Evolutionary conservation across 2,797 vertebrate species (phyloP).

Genomic region (Harpagifer antarcticus): DNA sequence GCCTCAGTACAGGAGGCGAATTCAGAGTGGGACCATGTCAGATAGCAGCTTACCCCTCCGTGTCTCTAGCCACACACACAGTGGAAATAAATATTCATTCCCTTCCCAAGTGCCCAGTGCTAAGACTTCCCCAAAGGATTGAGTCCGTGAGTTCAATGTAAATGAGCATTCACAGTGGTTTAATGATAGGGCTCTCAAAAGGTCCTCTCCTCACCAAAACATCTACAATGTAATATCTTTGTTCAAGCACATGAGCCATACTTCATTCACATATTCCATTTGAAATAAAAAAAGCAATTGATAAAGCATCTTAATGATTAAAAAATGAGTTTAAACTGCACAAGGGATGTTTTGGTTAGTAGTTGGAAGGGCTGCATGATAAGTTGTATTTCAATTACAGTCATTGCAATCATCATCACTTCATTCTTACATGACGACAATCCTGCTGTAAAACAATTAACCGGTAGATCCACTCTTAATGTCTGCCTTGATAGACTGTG

Average conservation of each 20-base stretch:
- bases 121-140: conserved; percentile 47
- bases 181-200: conserved; percentile 29
- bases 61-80: conserved; percentile 32
- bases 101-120: conserved; percentile 35
- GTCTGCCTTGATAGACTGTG: not conserved
- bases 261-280: conserved; percentile 3
- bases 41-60: conserved; percentile 50
- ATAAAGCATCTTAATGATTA: not conserved
- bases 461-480: not conserved
- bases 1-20: conserved; percentile 33
- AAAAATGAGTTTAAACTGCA: not conserved
- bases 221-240: not conserved
- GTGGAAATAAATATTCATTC: conserved; percentile 59
- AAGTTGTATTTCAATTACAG: not conserved
- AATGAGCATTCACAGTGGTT: conserved; percentile 41
- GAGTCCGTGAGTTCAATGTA: conserved; percentile 45
- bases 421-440: not conserved
- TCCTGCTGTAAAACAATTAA: not conserved
- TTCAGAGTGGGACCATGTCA: conserved; percentile 38
- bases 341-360: not conserved
- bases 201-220: not conserved
- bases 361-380: not conserved
- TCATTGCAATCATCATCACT: not conserved
- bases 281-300: not conserved
- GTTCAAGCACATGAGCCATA: not conserved